Evolutionary conservation across 2,113 vertebrate species (phyloP).

Genomic region (Rhinolophus ferrumequinum): DNA sequence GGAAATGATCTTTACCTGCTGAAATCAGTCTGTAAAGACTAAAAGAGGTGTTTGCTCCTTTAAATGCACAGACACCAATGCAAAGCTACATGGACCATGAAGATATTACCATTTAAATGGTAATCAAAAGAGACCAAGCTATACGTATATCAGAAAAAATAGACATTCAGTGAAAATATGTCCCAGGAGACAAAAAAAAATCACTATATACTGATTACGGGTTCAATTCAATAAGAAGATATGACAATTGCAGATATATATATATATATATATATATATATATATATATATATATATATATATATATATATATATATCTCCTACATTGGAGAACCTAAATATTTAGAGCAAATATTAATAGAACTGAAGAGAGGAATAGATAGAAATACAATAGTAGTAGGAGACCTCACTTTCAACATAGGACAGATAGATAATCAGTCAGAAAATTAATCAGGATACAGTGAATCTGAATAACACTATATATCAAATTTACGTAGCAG

Average conservation of each 20-base stretch:
- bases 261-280: no score
- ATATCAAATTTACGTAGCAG: background rate
- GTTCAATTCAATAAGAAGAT: background rate
- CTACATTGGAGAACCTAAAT: background rate
- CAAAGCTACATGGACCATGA: background rate
- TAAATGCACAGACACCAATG: background rate
- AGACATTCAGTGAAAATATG: background rate
- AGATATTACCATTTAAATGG: background rate
- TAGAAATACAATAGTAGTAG: background rate
- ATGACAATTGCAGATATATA: background rate
- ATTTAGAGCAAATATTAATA: background rate
- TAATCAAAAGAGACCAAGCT: background rate
- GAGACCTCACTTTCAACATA: background rate
- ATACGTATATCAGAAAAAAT: background rate
- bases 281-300: no score
- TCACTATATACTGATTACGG: background rate
- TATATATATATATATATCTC: no score
- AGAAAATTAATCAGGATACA: background rate
- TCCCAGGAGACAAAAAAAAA: background rate
- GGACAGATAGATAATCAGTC: no score
- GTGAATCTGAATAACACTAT: background rate
- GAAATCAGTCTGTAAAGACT: background rate
- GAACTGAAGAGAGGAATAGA: background rate
- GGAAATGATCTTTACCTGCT: background rate
- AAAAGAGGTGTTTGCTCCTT: background rate